Evolutionary conservation across 2,113 vertebrate species (phyloP).

Genomic region (Axis porcinus): DNA sequence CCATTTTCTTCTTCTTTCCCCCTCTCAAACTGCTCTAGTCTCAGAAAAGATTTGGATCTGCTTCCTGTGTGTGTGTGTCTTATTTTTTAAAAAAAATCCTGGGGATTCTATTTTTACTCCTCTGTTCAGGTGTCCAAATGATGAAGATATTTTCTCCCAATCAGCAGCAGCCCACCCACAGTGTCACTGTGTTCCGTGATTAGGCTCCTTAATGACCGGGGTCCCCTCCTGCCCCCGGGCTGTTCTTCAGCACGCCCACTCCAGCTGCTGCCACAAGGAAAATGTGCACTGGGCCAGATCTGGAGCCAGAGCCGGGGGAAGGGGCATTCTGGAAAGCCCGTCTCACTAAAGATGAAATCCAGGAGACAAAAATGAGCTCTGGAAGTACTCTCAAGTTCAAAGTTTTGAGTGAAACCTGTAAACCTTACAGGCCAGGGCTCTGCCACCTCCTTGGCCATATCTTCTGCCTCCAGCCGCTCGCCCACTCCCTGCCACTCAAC

Average conservation of each 20-base stretch:
- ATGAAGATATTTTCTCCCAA: slow-evolving; percentile 43
- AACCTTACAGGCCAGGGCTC: accelerated
- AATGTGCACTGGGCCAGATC: background rate
- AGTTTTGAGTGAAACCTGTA: background rate
- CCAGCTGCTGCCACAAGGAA: background rate
- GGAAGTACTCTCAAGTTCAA: background rate
- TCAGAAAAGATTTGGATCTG: background rate
- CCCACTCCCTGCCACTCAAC: background rate
- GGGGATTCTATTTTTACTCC: slow-evolving; percentile 52
- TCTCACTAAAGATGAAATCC: background rate
- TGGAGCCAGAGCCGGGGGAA: background rate
- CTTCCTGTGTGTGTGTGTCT: background rate
- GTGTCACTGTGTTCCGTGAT: slow-evolving; percentile 33
- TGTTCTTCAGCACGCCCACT: background rate
- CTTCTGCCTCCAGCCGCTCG: background rate
- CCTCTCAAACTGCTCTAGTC: background rate
- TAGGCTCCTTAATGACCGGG: slow-evolving; percentile 4
- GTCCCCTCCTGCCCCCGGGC: background rate
- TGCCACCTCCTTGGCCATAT: background rate
- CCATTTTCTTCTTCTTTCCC: background rate
- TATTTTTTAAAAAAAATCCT: background rate
- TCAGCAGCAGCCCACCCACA: slow-evolving; percentile 40
- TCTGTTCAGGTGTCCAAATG: slow-evolving; percentile 52
- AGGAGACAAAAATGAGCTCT: background rate
- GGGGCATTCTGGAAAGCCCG: no score